phyloP scores from a whole-genome alignment of 2,113 vertebrate genomes.

The Hippolais icterina region DNA sequence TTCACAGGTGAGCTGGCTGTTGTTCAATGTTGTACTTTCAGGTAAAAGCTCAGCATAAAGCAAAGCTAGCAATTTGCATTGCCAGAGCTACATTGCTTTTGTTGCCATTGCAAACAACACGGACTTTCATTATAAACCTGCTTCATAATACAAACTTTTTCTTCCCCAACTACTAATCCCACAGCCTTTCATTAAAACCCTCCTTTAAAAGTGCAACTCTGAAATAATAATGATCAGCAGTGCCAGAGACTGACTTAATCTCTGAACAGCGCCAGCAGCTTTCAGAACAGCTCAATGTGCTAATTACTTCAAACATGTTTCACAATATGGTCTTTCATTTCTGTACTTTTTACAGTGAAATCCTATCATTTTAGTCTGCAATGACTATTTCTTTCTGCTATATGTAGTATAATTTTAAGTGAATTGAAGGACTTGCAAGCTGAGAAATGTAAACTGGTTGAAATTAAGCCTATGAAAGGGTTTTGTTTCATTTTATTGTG shows the following conservation, averaged over 20 bases:
- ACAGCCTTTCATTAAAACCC: not conserved
- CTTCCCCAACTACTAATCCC: not conserved
- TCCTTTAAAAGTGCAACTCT: not conserved
- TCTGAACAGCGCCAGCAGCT: not conserved
- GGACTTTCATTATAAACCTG: not conserved
- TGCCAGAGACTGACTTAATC: conserved; percentile 27
- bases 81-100: not conserved
- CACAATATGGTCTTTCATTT: not conserved
- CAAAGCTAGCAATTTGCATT: not conserved
- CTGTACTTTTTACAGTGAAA: not conserved
- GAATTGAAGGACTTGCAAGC: not conserved
- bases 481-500: not conserved
- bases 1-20: not conserved
- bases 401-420: not conserved
- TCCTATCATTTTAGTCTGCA: not conserved
- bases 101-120: not conserved
- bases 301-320: not conserved
- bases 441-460: not conserved
- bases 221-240: not conserved
- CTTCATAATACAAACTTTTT: not conserved
- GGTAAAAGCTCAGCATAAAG: not conserved
- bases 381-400: not conserved
- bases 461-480: not conserved
- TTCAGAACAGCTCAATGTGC: not conserved
- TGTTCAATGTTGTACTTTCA: not conserved